Percentiles rank a stretch among this genome's conserved stretches.
Conservation (phyloP, 2,888 invertebrate species). For the Ormyrus nitidulus region DNA sequence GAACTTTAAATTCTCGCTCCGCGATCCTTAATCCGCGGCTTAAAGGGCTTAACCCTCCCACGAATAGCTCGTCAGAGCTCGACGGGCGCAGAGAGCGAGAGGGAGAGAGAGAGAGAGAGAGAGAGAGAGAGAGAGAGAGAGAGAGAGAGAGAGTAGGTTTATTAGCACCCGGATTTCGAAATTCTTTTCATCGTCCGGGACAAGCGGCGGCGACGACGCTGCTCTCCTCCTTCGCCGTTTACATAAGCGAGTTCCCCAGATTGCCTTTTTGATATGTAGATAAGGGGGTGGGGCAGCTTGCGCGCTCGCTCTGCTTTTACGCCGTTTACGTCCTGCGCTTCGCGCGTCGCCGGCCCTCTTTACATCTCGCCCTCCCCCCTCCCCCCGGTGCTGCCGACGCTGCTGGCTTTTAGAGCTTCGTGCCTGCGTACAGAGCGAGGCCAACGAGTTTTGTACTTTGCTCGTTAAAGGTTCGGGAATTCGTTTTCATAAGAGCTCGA, state of each 20-base stretch:
- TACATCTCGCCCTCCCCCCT: slow-evolving; percentile 23
- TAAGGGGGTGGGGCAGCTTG: slow-evolving; percentile 67
- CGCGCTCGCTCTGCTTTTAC: slow-evolving; percentile 65
- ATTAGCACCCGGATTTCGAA: slow-evolving; percentile 74
- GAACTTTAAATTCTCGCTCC: slow-evolving; percentile 71
- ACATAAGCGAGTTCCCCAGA: slow-evolving; percentile 75
- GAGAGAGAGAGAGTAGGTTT: slow-evolving; percentile 66
- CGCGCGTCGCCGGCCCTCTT: slow-evolving; percentile 51
- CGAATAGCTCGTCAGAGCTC: slow-evolving; percentile 73
- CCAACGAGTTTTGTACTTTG: slow-evolving; percentile 49
- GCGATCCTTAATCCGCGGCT: slow-evolving; percentile 71
- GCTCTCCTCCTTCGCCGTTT: slow-evolving; percentile 70
- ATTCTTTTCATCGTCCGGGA: slow-evolving; percentile 74
- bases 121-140: background rate
- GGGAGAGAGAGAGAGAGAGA: no score
- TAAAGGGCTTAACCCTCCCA: slow-evolving; percentile 71
- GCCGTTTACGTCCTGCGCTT: slow-evolving; percentile 69
- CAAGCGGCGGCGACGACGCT: slow-evolving; percentile 61
- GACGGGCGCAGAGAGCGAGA: background rate
- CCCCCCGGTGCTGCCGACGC: no score
- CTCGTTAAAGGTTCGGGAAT: slow-evolving; percentile 51
- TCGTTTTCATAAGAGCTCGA: slow-evolving; percentile 39
- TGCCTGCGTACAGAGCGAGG: slow-evolving; percentile 24
- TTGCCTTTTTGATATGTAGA: slow-evolving; percentile 76
- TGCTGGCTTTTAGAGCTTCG: slow-evolving; percentile 40